A percentile compares a stretch with the other conserved stretches of the same genome.
Evolutionary conservation across 2,888 invertebrate species (phyloP).

Genomic region (Anodontia alba): DNA sequence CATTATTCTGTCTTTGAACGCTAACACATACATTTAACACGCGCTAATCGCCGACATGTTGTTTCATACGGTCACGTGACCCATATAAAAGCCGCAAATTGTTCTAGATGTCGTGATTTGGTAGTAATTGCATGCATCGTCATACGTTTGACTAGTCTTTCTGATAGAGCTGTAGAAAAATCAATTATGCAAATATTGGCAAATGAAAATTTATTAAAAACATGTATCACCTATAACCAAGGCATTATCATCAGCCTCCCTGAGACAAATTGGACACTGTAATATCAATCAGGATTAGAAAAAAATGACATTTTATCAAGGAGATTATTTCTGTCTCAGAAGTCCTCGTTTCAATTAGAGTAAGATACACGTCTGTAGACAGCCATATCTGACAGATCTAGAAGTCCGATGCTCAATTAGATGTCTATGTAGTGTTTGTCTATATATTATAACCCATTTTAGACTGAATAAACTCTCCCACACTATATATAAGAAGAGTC

Average conservation of each 20-base stretch:
- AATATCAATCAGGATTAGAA: conserved; percentile 23
- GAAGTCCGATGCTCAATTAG: too few relatives aligned
- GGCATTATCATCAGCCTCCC: background rate
- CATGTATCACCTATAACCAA: background rate
- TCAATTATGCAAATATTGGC: conserved; percentile 61
- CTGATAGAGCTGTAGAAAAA: conserved; percentile 41
- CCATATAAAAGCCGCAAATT: conserved; percentile 60
- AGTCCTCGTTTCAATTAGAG: background rate
- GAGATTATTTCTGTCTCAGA: background rate
- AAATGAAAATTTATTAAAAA: conserved; percentile 50
- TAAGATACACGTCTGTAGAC: background rate
- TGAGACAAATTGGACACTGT: conserved; percentile 24
- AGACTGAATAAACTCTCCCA: too few relatives aligned
- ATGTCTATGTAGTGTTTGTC: too few relatives aligned
- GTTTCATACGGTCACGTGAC: conserved; percentile 61
- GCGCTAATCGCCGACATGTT: conserved; percentile 61
- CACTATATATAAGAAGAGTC: too few relatives aligned
- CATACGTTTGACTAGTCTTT: conserved; percentile 52
- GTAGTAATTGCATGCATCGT: conserved; percentile 60
- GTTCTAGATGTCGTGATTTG: conserved; percentile 56
- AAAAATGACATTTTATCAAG: background rate
- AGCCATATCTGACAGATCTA: background rate
- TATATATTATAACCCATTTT: too few relatives aligned
- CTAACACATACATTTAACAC: conserved; percentile 60
- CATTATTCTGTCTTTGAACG: conserved; percentile 52